Evolutionary conservation across 2,797 vertebrate species (phyloP).

Genomic region (Anniella stebbinsi): DNA sequence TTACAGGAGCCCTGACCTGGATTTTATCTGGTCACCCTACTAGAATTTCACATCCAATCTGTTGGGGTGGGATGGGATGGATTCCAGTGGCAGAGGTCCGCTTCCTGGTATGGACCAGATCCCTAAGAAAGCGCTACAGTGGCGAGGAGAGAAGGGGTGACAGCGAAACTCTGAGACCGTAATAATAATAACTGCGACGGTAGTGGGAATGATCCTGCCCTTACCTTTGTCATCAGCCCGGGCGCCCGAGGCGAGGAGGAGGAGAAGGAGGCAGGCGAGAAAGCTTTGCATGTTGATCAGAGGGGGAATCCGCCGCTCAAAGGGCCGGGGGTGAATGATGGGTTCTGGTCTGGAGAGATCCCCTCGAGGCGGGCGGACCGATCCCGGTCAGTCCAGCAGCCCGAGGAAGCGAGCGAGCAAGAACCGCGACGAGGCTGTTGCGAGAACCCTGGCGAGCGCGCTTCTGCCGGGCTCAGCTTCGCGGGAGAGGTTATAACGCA

Average conservation of each 20-base stretch:
- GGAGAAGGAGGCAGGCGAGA: neutral
- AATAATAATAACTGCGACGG: no score
- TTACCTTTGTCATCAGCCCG: neutral
- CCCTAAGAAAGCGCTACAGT: no score
- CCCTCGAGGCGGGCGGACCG: neutral
- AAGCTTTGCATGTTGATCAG: fast-evolving
- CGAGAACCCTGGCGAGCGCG: neutral
- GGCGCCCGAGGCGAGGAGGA: neutral
- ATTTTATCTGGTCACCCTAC: no score
- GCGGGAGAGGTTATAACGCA: neutral
- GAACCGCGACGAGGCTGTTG: neutral
- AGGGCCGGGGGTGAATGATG: no score
- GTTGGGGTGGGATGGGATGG: neutral
- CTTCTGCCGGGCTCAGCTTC: neutral
- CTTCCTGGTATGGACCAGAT: neutral
- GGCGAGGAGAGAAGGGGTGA: neutral
- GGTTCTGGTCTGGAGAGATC: no score
- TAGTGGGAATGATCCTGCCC: neutral
- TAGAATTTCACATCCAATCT: neutral
- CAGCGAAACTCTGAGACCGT: neutral
- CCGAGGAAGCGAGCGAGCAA: no score
- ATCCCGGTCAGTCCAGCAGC: neutral
- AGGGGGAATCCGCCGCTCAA: fast-evolving
- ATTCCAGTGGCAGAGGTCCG: neutral
- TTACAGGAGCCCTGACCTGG: no score